Conservation (phyloP, 2,888 invertebrate species). For the Cephus sareptanus region DNA sequence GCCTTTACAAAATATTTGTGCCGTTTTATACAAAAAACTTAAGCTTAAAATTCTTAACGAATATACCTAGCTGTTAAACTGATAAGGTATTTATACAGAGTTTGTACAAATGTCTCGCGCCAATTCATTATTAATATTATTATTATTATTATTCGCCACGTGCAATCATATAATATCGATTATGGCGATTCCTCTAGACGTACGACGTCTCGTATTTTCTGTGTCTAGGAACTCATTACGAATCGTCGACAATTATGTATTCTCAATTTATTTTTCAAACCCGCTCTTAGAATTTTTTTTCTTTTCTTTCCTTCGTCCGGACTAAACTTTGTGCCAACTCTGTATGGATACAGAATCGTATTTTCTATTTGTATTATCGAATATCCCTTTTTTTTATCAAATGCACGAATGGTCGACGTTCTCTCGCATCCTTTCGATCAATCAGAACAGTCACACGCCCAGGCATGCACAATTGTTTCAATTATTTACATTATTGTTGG, state of each 20-base stretch:
- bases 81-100: conserved; percentile 48
- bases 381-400: conserved; percentile 27
- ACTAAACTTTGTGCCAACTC: conserved; percentile 40
- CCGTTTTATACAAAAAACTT: conserved; percentile 42
- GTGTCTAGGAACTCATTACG: too few species aligned
- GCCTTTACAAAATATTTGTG: conserved; percentile 48
- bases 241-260: too few species aligned
- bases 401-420: conserved; percentile 47
- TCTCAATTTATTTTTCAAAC: too few species aligned
- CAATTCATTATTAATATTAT: background rate
- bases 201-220: too few species aligned
- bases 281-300: too few species aligned
- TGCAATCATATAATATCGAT: too few species aligned
- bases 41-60: conserved; percentile 33
- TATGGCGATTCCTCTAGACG: too few species aligned
- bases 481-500: conserved; percentile 31
- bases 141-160: too few species aligned
- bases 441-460: too few species aligned
- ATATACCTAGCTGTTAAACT: conserved; percentile 29
- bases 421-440: conserved; percentile 10
- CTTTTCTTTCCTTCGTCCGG: too few species aligned
- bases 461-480: background rate
- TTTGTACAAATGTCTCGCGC: conserved; percentile 46
- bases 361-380: conserved; percentile 18
- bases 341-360: conserved; percentile 38